Percentiles rank a stretch among this genome's conserved stretches.
These are phyloP conservation scores for Euspilapteryx auroguttella DNA, from an alignment of 2,888 invertebrate genomes.

Conservation along the genomic window DNA sequence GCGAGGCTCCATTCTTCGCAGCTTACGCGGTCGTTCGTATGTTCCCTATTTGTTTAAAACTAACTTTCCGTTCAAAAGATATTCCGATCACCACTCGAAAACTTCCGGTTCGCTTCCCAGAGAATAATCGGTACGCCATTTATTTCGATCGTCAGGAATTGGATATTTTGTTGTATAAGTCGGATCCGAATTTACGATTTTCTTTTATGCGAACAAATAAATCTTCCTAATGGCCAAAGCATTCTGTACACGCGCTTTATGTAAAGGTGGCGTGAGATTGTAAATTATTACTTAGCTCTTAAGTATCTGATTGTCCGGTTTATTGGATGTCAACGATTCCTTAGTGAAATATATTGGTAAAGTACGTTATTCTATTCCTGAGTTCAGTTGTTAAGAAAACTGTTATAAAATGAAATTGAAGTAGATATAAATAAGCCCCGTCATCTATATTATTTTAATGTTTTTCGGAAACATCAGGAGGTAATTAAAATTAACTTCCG, in stretches of 20 bases:
- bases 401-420: too few species aligned
- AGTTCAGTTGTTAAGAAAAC: too few species aligned
- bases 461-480: too few species aligned
- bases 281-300: slow-evolving; percentile 19
- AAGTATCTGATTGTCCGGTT: too few species aligned
- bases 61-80: slow-evolving; percentile 28
- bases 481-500: too few species aligned
- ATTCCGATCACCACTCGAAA: slow-evolving; percentile 39
- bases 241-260: slow-evolving; percentile 12
- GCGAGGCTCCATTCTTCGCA: slow-evolving; percentile 22
- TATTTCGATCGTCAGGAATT: slow-evolving; percentile 39
- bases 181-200: slow-evolving; percentile 39
- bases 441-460: too few species aligned
- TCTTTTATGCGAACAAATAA: slow-evolving; percentile 36
- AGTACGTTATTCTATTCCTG: too few species aligned
- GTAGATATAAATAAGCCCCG: too few species aligned
- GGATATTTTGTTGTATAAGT: slow-evolving; percentile 26
- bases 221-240: slow-evolving; percentile 48
- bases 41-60: slow-evolving; percentile 51
- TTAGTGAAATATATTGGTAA: too few species aligned
- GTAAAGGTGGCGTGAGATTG: slow-evolving; percentile 30
- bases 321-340: too few species aligned
- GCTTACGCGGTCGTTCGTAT: slow-evolving; percentile 33
- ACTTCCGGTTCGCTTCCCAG: slow-evolving; percentile 45
- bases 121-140: slow-evolving; percentile 49